Evolutionary conservation across 2,888 invertebrate species (phyloP).

Genomic region (Ctena decussata): DNA sequence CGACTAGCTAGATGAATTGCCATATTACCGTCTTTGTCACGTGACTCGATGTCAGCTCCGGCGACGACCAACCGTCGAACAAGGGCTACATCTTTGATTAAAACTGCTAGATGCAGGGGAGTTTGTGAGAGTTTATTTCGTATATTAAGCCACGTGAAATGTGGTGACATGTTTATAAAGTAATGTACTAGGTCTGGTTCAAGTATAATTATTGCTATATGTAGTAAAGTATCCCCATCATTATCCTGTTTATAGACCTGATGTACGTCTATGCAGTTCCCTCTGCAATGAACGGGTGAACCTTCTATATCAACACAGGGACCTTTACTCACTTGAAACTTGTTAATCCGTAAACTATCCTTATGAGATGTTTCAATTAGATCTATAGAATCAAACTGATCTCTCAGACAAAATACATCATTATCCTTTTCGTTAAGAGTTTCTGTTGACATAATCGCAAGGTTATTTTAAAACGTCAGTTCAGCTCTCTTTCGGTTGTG

Average conservation of each 20-base stretch:
- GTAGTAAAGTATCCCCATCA: slow-evolving; percentile 54
- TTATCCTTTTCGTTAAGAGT: too few species aligned
- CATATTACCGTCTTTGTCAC: slow-evolving; percentile 32
- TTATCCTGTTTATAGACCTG: slow-evolving; percentile 18
- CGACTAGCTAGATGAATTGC: slow-evolving; percentile 27
- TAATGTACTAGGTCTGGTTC: not conserved
- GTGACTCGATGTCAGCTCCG: slow-evolving; percentile 21
- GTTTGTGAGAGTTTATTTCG: slow-evolving; percentile 25
- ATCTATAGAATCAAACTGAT: not conserved
- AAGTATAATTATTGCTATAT: slow-evolving; percentile 40
- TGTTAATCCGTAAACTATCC: not conserved
- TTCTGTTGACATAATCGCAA: too few species aligned
- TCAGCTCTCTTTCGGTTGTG: too few species aligned
- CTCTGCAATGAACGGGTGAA: not conserved
- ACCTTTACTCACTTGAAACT: not conserved
- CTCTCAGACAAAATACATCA: too few species aligned
- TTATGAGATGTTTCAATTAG: not conserved
- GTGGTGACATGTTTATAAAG: not conserved
- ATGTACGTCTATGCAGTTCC: not conserved
- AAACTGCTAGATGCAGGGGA: slow-evolving; percentile 23
- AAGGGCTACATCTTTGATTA: slow-evolving; percentile 16
- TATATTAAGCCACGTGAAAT: not conserved
- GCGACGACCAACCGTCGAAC: slow-evolving; percentile 16
- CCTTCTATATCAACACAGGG: not conserved
- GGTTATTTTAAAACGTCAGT: too few species aligned